Base-by-base conservation (phyloP, 2,888 invertebrate species). In the Sinopyrophorus schimmeli region DNA sequence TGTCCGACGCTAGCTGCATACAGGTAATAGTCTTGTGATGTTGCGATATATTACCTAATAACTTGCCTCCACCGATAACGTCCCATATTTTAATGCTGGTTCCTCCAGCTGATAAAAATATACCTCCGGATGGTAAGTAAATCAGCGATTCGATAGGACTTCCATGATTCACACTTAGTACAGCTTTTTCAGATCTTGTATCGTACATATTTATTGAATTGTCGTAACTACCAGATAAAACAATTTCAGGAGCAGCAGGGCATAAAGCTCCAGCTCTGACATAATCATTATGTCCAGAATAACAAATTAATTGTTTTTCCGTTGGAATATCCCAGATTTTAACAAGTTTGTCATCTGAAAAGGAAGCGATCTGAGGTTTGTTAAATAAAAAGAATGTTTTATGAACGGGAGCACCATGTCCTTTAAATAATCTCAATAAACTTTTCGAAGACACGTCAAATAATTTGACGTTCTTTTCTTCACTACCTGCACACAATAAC, bases 21-120 rank as follows among this genome's bases (percentile, higher is more conserved):
- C 89, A 87, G 0, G 95, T 98, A 1, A 98, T 86, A 0, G 96
- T 93, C 77, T 98, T 98, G 72, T 96, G 94, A 74, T 99, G 98
- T 61, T 92, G 89, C 1, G 88, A 88, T 55, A 98, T 81, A 62
- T 83, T 85, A 1, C 91, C 86, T 14, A 98, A 71, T 41, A 92
- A 75, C 68, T 87, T 86, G 5, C 95, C 95, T 16, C 93, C 92
- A 56, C 89, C 83, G 37, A 94, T 80, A 3, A 88, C 83, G 71
- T 98, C 97, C 96, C 96, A 98, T 0, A 98, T 87, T 72, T 88
- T 86, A 3, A 96, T 85, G 70, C 89, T 88, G 20, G 87, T 91
- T 0, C 92, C 93, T 58, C 95, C 96, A 48, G 94, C 94, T 62
- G 93, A 92, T 31, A 95, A 77, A 66, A 97, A 87, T 62, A 97